phyloP scores from a whole-genome alignment of 2,797 vertebrate species.

The Carcharodon carcharias region DNA sequence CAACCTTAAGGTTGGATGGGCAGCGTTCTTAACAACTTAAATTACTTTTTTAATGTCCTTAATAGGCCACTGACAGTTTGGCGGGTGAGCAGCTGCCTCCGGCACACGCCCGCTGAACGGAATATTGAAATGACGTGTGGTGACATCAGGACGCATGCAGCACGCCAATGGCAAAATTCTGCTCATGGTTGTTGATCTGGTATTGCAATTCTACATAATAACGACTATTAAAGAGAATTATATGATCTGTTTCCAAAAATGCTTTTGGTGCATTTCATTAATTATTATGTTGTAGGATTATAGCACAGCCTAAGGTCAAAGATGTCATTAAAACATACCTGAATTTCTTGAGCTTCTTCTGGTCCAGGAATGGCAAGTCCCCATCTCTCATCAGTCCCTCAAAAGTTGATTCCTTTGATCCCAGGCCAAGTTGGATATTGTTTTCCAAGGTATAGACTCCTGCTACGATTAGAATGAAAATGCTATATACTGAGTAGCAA shows the following conservation, averaged over 20 bases:
- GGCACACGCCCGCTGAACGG: no score
- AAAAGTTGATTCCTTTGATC: background rate
- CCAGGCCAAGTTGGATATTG: background rate
- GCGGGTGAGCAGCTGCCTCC: no score
- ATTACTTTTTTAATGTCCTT: no score
- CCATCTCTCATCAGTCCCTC: background rate
- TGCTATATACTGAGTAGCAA: background rate
- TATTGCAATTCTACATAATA: background rate
- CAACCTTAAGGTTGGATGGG: no score
- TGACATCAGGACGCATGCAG: no score
- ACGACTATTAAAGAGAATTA: background rate
- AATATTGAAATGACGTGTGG: no score
- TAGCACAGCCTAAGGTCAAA: background rate
- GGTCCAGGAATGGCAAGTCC: background rate
- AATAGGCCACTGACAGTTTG: no score
- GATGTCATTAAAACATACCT: background rate
- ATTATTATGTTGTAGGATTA: background rate
- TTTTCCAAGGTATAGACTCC: background rate
- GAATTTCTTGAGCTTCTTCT: background rate
- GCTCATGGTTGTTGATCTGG: background rate
- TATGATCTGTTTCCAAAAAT: background rate
- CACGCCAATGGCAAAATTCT: no score
- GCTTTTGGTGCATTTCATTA: background rate
- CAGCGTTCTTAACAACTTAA: no score
- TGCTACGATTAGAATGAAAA: background rate